Conservation (phyloP, 1,140 invertebrate genomes). For the Brachionus calyciflorus region DNA sequence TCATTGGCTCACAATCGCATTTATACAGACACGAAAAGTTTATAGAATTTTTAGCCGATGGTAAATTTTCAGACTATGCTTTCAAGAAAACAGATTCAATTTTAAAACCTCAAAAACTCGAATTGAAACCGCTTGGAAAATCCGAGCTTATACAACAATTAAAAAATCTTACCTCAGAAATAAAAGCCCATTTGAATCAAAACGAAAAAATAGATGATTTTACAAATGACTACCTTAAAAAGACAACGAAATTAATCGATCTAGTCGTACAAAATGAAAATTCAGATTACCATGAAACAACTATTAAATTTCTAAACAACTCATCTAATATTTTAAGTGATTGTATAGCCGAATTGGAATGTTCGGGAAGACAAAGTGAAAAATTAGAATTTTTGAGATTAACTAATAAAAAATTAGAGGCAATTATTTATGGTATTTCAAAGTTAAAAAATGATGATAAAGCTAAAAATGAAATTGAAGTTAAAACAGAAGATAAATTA, state of each 20-base stretch:
- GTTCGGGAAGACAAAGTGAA: background rate
- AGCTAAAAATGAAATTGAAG: background rate
- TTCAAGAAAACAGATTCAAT: background rate
- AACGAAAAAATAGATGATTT: background rate
- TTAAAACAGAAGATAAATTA: background rate
- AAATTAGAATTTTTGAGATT: conserved; percentile 3
- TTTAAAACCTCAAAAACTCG: background rate
- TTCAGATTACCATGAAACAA: background rate
- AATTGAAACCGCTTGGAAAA: background rate
- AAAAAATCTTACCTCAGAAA: background rate
- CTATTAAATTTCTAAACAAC: conserved; percentile 10
- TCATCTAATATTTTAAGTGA: background rate
- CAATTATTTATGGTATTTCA: background rate
- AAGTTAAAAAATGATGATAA: background rate
- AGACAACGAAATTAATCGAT: conserved; percentile 1
- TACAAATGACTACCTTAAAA: background rate
- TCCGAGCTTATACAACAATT: background rate
- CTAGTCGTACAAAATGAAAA: background rate
- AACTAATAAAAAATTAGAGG: background rate
- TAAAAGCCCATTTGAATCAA: background rate
- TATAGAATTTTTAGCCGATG: conserved; percentile 42
- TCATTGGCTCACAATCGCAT: conserved; percentile 39
- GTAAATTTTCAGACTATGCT: conserved; percentile 7
- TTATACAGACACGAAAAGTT: conserved; percentile 39
- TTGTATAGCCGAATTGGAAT: conserved; percentile 7